A percentile compares a stretch with the other conserved stretches of the same genome.
Evolutionary conservation across 2,888 invertebrate species (phyloP).

Genomic region (Criorhina ranunculi): DNA sequence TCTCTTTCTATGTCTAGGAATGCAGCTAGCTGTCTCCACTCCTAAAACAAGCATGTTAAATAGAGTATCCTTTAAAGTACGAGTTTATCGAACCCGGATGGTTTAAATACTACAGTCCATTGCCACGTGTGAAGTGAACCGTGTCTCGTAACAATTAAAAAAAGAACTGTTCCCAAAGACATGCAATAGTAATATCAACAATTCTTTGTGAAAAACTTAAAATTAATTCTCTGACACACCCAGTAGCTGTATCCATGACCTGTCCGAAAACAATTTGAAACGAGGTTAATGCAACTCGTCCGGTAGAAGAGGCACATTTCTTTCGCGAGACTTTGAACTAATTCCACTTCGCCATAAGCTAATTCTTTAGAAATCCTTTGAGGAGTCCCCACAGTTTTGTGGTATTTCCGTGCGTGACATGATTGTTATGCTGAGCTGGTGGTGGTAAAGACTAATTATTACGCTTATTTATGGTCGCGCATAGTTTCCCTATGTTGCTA

Average conservation of each 20-base stretch:
- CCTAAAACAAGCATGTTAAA: too few species aligned
- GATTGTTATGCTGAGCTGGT: conserved; percentile 14
- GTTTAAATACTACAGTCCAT: too few species aligned
- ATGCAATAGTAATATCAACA: conserved; percentile 13
- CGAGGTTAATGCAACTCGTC: conserved; percentile 65
- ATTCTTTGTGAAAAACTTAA: neutral
- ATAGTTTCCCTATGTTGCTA: conserved; percentile 51
- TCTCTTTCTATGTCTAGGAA: too few species aligned
- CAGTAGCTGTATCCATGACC: conserved; percentile 56
- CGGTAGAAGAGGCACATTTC: conserved; percentile 21
- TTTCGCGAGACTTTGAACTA: conserved; percentile 62
- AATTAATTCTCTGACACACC: conserved; percentile 44
- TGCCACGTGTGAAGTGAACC: neutral
- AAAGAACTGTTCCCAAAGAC: neutral
- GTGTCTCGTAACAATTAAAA: conserved; percentile 20
- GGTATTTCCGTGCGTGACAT: conserved; percentile 42
- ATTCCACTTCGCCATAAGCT: neutral
- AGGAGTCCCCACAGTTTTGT: neutral
- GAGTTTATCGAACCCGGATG: too few species aligned
- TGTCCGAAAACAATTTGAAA: conserved; percentile 60
- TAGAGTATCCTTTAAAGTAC: too few species aligned
- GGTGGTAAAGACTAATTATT: conserved; percentile 26
- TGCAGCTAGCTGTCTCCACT: too few species aligned
- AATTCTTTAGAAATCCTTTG: neutral
- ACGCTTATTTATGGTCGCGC: conserved; percentile 17